Percentiles rank a stretch among this genome's conserved stretches.
Evolutionary conservation across 2,113 vertebrate genomes (phyloP).

Genomic region (Larimichthys crocea): DNA sequence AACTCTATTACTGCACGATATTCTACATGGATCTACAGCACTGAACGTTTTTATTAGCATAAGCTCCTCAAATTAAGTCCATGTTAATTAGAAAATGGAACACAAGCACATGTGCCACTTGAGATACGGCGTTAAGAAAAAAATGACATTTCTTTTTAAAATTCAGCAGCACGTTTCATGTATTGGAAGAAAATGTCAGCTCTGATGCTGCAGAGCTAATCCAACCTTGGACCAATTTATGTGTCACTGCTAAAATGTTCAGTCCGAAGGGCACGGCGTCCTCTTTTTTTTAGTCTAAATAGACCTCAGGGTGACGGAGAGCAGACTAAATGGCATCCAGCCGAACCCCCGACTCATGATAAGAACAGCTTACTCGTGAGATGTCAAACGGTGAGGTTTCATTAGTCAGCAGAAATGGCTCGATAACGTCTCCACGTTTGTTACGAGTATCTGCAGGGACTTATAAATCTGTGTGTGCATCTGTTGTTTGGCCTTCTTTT

Average conservation of each 20-base stretch:
- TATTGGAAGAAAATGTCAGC: conserved; percentile 13
- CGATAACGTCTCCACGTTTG: neutral
- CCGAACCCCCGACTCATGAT: neutral
- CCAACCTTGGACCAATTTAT: neutral
- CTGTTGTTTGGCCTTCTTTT: neutral
- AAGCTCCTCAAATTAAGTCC: conserved; percentile 25
- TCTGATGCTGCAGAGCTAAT: conserved; percentile 24
- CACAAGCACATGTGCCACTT: conserved; percentile 7
- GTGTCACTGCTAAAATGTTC: neutral
- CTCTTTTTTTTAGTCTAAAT: conserved; percentile 42
- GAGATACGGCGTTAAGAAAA: conserved; percentile 16
- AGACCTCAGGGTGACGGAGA: conserved; percentile 6
- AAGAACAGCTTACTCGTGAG: neutral
- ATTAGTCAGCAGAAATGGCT: neutral
- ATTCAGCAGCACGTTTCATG: neutral
- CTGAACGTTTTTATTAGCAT: conserved; percentile 25
- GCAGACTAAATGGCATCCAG: conserved; percentile 29
- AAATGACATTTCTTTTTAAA: conserved; percentile 20
- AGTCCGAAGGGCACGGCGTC: neutral
- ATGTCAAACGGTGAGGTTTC: neutral
- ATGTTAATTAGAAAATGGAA: conserved; percentile 26
- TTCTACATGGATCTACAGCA: conserved; percentile 1
- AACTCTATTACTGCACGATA: neutral
- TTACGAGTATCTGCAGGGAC: neutral
- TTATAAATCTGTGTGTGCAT: neutral